Evolutionary conservation across 2,888 invertebrate species (phyloP), one percentile per base, ranked within the genome.

Genomic region (Catonia carolina): DNA sequence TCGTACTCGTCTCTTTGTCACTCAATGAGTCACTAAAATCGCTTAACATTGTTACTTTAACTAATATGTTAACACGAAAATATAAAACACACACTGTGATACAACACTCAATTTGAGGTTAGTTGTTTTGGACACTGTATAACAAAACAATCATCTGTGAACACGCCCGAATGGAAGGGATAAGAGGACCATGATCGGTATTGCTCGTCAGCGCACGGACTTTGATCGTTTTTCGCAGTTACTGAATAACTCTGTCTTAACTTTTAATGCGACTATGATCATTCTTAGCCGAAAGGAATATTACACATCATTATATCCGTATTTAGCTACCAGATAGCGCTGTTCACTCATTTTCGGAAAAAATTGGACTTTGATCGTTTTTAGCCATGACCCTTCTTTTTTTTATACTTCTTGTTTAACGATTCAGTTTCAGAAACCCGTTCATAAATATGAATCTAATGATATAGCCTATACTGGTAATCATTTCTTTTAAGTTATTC

Each of bases 311-410:
- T 22, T 49, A 23, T 49, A 49, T 23, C 23, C n/a, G 5, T 49
- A 49, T 49, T 49, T 15, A 49, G 49, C 49, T 49, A 49, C 23
- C 49, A 15, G 23, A 49, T 49, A 23, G 23, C 49, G 23, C 49
- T 49, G 49, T 23, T 27, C 22, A 49, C 49, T 49, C 49, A 23
- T 22, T 49, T 49, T 49, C 49, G 33, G 15, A 12, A 12, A 49
- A 49, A 49, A 49, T n/a, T n/a, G n/a, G n/a, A n/a, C n/a, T n/a
- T n/a, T n/a, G n/a, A n/a, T n/a, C n/a, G n/a, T n/a, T n/a, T n/a
- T n/a, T n/a, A n/a, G n/a, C n/a, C n/a, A n/a, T n/a, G n/a, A n/a
- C n/a, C n/a, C n/a, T n/a, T n/a, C n/a, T n/a, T n/a, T n/a, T n/a
- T n/a, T n/a, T n/a, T n/a, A n/a, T n/a, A n/a, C n/a, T n/a, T n/a